phyloP scores from a whole-genome alignment of 2,888 invertebrate genomes.

The Rotaria socialis region DNA sequence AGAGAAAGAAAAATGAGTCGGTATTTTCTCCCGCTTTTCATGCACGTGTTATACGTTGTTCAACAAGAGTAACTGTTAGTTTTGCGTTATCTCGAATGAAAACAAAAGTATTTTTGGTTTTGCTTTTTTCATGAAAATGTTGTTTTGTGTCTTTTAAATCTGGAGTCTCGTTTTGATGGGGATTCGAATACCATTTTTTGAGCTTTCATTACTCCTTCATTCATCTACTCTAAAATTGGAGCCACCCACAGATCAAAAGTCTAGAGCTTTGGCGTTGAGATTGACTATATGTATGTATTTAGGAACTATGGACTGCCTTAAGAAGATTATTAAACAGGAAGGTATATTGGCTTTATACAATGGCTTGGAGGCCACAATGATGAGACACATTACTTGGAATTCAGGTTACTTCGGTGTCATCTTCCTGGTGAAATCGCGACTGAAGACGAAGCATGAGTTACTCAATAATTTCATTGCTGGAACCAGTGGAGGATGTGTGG shows the following conservation, averaged over 20 bases:
- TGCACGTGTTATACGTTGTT: no score
- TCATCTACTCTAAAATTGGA: not conserved
- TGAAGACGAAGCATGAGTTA: constrained; percentile 50
- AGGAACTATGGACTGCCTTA: not conserved
- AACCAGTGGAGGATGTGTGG: constrained; percentile 78
- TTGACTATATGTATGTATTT: not conserved
- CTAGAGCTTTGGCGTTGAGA: no score
- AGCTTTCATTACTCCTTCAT: no score
- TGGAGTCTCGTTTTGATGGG: no score
- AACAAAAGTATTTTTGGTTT: no score
- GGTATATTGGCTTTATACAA: constrained; percentile 59
- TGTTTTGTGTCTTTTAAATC: no score
- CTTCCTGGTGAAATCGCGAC: not conserved
- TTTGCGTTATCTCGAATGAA: no score
- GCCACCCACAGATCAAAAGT: not conserved
- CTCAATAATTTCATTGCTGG: constrained; percentile 69
- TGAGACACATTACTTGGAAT: constrained; percentile 83
- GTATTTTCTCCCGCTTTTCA: no score
- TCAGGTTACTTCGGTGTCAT: constrained; percentile 68
- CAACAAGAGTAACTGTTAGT: no score
- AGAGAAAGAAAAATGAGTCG: no score
- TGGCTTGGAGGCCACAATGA: constrained; percentile 80
- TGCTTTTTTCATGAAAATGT: no score
- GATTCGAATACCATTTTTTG: no score
- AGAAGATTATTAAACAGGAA: not conserved